Base-by-base conservation (phyloP, 2,797 vertebrate genomes). In the Tangara arthus region DNA sequence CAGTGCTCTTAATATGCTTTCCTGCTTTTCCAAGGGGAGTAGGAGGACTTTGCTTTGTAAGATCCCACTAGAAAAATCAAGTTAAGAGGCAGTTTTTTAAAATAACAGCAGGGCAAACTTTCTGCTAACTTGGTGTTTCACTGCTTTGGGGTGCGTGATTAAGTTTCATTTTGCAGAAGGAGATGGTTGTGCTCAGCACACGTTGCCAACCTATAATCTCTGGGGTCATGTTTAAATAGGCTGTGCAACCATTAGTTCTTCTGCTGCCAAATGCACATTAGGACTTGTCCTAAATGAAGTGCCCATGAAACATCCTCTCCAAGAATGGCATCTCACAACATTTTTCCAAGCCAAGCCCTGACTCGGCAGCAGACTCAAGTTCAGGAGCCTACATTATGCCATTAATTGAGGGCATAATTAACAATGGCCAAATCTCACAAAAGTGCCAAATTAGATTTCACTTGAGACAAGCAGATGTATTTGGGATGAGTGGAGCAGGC, bases 381-480 rank as follows among this genome's bases (percentile, higher is more conserved):
- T 79, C 83, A 60, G 55, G 87, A 59, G 87, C 34, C 79, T 78
- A 32, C 47, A 35, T 72, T 57, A 83, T 49, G 85, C 77, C 82
- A 84, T 83, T 96, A 96, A 93, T 82, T 86, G 63, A 52, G 50
- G 77, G 59, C 63, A 3, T 87, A 88, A 96, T 96, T 96, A 96
- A 91, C 2, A 0, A 78, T 35, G 87, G 94, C 65, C 91, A 93
- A 94, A 92, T 91, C 80, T 91, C 73, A 57, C 86, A 35, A 79
- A 96, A 86, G 73, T 82, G 85, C 94, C 87, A 94, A 96, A 96
- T 94, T 86, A 87, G 93, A 96, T 96, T 95, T 94, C 70, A 52
- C 73, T 88, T 93, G 85, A 92, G 82, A 90, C 93, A 87, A 92
- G 89, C 64, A 89, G 81, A 91, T 52, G 56, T 3, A 76, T 81